phyloP scores from a whole-genome alignment of 2,797 vertebrate species.

The Rhyacichthys aspro region DNA sequence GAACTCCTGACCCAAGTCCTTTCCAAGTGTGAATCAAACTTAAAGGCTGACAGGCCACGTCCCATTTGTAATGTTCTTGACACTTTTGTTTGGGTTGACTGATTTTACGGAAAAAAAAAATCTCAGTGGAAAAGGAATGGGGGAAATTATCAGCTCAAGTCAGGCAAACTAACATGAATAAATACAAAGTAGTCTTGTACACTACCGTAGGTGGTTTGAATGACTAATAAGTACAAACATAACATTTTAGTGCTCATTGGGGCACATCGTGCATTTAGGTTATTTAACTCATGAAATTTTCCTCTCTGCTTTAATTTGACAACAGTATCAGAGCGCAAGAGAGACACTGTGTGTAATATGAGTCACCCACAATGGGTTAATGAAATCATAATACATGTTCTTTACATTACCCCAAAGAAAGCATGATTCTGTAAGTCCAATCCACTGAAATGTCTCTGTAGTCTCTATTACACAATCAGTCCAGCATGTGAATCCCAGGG shows the following conservation, averaged over 20 bases:
- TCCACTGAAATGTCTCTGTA: slow-evolving; percentile 23
- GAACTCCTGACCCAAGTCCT: slow-evolving; percentile 36
- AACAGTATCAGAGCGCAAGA: too few relatives aligned
- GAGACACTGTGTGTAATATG: too few relatives aligned
- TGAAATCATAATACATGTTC: not conserved
- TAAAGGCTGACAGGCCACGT: slow-evolving; percentile 15
- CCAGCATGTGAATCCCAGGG: slow-evolving; percentile 38
- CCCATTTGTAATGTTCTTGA: slow-evolving; percentile 17
- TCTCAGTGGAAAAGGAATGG: not conserved
- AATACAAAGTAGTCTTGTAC: not conserved
- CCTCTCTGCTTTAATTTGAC: too few relatives aligned
- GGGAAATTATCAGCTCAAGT: slow-evolving; percentile 1
- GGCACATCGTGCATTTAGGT: too few relatives aligned
- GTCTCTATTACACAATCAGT: slow-evolving; percentile 29
- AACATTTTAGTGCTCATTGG: not conserved
- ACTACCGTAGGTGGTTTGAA: slow-evolving; percentile 14
- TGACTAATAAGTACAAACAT: slow-evolving; percentile 18
- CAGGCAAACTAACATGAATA: not conserved
- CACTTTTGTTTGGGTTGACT: slow-evolving; percentile 3
- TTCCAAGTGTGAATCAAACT: slow-evolving; percentile 32
- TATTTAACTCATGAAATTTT: too few relatives aligned
- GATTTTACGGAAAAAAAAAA: not conserved
- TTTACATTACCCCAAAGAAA: slow-evolving; percentile 43
- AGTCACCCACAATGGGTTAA: too few relatives aligned
- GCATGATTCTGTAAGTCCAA: slow-evolving; percentile 26